Evolutionary conservation across 2,113 vertebrate genomes (phyloP).

Genomic region (Pangasianodon hypophthalmus): DNA sequence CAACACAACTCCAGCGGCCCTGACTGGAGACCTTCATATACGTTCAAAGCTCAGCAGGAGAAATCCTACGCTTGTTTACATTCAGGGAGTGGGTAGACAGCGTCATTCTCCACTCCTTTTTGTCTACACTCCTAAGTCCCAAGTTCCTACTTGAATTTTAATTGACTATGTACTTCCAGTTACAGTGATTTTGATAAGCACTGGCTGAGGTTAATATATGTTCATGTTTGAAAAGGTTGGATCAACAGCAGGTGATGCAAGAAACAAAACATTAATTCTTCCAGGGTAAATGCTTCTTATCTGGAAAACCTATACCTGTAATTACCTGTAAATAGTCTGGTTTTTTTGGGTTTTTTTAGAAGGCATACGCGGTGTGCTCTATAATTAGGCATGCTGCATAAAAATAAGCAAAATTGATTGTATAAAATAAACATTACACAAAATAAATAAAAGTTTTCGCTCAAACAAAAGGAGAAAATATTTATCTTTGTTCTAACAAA

Average conservation of each 20-base stretch:
- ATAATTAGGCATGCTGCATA: neutral
- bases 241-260: neutral
- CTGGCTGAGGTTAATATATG: neutral
- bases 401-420: neutral
- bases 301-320: neutral
- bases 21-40: neutral
- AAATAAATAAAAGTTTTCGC: neutral
- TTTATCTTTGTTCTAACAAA: neutral
- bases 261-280: neutral
- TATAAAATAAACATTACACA: neutral
- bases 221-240: neutral
- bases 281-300: neutral
- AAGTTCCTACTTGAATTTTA: neutral
- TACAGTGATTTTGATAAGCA: conserved; percentile 21
- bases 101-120: conserved; percentile 5
- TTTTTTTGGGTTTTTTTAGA: neutral
- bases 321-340: neutral
- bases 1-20: neutral
- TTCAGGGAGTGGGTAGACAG: conserved; percentile 5
- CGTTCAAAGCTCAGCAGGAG: neutral
- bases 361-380: neutral
- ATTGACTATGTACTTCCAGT: neutral
- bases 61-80: neutral
- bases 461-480: neutral
- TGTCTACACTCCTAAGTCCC: neutral